Conservation (phyloP, 2,888 invertebrate species). For the Nesidiocoris tenuis region DNA sequence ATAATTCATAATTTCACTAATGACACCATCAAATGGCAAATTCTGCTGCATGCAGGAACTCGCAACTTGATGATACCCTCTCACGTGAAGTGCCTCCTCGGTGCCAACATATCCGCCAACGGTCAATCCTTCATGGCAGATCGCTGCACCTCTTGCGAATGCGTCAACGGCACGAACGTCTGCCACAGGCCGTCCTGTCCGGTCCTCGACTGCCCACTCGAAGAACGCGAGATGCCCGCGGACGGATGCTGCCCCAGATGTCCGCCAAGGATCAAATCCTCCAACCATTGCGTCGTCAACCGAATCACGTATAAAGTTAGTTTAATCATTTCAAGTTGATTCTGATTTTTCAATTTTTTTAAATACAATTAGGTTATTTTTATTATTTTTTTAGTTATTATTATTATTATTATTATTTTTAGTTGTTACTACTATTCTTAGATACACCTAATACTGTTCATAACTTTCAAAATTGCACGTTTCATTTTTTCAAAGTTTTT, state of each 20-base stretch:
- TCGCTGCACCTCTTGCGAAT: conserved; percentile 82
- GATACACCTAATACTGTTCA: too few relatives aligned
- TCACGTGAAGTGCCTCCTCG: conserved; percentile 67
- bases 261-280: conserved; percentile 67
- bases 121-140: conserved; percentile 64
- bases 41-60: conserved; percentile 57
- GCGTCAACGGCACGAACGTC: conserved; percentile 74
- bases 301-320: conserved; percentile 70
- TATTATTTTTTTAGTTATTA: too few relatives aligned
- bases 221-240: conserved; percentile 62
- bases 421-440: too few relatives aligned
- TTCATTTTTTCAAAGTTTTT: too few relatives aligned
- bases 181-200: conserved; percentile 83
- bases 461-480: too few relatives aligned
- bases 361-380: too few relatives aligned
- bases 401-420: too few relatives aligned
- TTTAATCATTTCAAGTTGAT: too few relatives aligned
- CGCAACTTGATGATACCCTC: conserved; percentile 58
- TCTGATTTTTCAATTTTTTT: too few relatives aligned
- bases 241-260: conserved; percentile 78
- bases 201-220: conserved; percentile 80
- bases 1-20: too few relatives aligned
- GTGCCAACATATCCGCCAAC: conserved; percentile 66
- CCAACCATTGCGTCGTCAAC: conserved; percentile 66
- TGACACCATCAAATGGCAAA: too few relatives aligned